These are phyloP conservation scores for Drosophila ercepeae DNA, from an alignment of 1,140 invertebrate genomes.

Conservation along the genomic window DNA sequence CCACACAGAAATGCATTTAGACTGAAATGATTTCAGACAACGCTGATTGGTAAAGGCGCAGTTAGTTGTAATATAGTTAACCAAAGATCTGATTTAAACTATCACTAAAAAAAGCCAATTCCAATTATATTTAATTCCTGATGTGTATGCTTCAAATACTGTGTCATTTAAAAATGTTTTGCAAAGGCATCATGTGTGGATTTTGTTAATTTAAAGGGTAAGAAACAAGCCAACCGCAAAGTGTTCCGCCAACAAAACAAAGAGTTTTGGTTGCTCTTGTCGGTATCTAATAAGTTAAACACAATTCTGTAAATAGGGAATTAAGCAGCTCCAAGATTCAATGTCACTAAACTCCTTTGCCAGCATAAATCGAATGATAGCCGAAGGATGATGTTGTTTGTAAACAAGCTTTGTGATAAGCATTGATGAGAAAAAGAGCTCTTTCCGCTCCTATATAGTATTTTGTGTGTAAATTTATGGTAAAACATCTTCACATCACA, in stretches of 20 bases:
- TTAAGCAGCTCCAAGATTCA: not conserved
- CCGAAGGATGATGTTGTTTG: conserved; percentile 18
- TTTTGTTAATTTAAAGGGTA: conserved; percentile 47
- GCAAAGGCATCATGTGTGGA: conserved; percentile 29
- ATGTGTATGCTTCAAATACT: conserved; percentile 7
- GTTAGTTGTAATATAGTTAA: conserved; percentile 21
- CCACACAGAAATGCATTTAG: conserved; percentile 47
- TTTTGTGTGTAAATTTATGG: conserved; percentile 19
- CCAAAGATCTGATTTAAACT: conserved; percentile 40
- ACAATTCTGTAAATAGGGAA: conserved; percentile 20
- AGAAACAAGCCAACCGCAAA: conserved; percentile 44
- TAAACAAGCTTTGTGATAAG: conserved; percentile 49
- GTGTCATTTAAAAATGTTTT: conserved; percentile 10
- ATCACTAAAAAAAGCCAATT: conserved; percentile 23
- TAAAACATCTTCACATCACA: conserved; percentile 20
- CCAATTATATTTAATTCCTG: not conserved
- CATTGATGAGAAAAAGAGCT: conserved; percentile 5
- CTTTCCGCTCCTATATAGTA: conserved; percentile 11
- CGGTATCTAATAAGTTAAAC: not conserved
- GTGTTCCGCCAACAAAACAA: conserved; percentile 39
- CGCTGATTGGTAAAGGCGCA: conserved; percentile 6
- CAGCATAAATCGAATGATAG: conserved; percentile 27
- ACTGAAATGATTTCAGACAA: not conserved
- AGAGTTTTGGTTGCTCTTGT: not conserved
- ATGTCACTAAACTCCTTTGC: conserved; percentile 6